Evolutionary conservation across 2,797 vertebrate genomes (phyloP), one percentile per base, ranked within the genome.

Genomic region (Clarias laeviceps): DNA sequence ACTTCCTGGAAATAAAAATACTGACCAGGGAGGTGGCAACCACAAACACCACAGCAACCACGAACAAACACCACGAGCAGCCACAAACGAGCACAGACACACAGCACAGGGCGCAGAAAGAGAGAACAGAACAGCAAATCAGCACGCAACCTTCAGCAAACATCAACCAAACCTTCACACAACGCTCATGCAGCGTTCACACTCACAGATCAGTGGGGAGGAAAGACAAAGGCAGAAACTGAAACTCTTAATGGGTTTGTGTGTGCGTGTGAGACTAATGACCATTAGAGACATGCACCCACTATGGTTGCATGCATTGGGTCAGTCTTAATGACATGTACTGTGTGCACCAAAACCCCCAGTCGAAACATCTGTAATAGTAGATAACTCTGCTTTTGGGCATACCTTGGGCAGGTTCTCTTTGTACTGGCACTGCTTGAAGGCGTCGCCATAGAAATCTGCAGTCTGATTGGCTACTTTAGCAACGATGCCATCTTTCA

Each of bases 1-100:
- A 99, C 97, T 95, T 99, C 98, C 97, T 99, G 98, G 96, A 99
- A 99, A 97, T 99, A 99, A 97, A 99, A 99, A 99, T 97, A 99
- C 98, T 99, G 96, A 98, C 97, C 96, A 98, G 97, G 97, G 95
- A 97, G 94, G 97, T n/a, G 96, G 93, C 94, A 95, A 90, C 92
- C 94, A 97, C 94, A 92, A 92, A 93, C 92, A 89, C 92, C 94
- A 97, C 86, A 45, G 87, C 93, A 94, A 93, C 92, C 88, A 89
- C 86, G 34, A 88, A 89, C 85, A 88, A 89, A 90, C 89, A 89
- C 50, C 83, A 84, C 79, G 82, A n/a, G 90, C 96, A 96, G 96
- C 91, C 96, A 97, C 94, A 96, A 93, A 95, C 92, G 95, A 89
- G 91, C 90, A 92, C 90, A 92, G 91, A 93, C 92, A 89, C 92